phyloP scores from a whole-genome alignment of 2,797 vertebrate genomes.

The Dicrostonyx torquatus region DNA sequence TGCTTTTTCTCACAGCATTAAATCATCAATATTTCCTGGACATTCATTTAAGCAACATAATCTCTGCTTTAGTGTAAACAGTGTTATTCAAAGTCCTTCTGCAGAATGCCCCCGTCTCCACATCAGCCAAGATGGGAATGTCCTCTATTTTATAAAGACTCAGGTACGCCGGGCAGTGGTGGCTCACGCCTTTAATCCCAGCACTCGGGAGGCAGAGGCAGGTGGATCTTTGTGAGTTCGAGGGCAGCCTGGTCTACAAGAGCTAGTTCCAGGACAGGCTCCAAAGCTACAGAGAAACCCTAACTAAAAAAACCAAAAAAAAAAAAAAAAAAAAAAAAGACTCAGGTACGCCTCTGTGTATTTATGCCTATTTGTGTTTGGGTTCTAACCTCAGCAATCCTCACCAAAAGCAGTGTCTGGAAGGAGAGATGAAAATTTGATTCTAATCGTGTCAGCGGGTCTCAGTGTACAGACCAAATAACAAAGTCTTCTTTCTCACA shows the following conservation, averaged over 20 bases:
- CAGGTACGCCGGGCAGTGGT: no score
- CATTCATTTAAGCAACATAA: neutral
- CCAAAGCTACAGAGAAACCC: no score
- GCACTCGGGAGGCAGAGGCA: no score
- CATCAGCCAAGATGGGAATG: neutral
- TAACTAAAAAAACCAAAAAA: no score
- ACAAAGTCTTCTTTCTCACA: constrained; percentile 10
- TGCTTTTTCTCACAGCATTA: neutral
- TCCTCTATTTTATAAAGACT: constrained; percentile 10
- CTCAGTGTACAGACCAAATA: neutral
- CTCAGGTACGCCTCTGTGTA: neutral
- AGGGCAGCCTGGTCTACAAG: no score
- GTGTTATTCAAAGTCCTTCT: neutral
- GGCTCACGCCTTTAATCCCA: no score
- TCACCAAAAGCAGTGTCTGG: neutral
- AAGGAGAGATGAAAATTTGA: neutral
- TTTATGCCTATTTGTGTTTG: neutral
- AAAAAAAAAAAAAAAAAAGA: no score
- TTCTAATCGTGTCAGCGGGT: fast-evolving
- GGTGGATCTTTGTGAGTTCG: no score
- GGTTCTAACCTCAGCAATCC: neutral
- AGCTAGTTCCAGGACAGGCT: no score
- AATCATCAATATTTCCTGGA: neutral
- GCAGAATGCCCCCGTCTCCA: neutral
- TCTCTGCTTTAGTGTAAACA: neutral